Percentiles rank a stretch among this genome's conserved stretches.
phyloP scores from a whole-genome alignment of 2,888 invertebrate species.

The Drosophila meridionalis region DNA sequence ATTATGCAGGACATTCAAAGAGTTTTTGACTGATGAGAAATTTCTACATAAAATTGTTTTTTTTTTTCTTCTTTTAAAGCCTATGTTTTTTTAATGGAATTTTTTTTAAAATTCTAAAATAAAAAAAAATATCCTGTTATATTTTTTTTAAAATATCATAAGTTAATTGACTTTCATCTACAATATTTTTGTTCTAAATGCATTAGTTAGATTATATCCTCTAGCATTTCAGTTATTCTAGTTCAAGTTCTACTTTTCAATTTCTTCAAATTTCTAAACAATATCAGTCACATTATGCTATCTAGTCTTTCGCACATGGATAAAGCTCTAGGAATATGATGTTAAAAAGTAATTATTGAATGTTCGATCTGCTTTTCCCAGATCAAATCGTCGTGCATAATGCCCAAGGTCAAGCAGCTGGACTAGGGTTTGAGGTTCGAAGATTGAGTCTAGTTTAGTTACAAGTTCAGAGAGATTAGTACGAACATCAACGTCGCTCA shows the following conservation, averaged over 20 bases:
- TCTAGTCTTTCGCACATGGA: not conserved
- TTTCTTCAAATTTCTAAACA: not conserved
- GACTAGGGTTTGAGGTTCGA: slow-evolving; percentile 3
- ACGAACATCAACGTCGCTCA: slow-evolving; percentile 91
- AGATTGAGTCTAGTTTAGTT: slow-evolving; percentile 56
- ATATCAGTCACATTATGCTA: not conserved
- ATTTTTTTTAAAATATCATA: no score
- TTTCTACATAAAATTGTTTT: no score
- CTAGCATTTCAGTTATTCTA: no score
- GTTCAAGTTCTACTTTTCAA: not conserved
- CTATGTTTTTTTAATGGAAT: no score
- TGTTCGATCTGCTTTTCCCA: no score
- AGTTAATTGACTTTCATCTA: no score
- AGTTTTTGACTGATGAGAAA: not conserved
- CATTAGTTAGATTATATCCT: no score
- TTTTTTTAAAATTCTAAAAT: no score
- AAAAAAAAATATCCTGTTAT: no score
- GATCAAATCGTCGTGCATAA: slow-evolving; percentile 19
- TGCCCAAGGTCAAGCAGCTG: not conserved
- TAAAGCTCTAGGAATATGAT: no score
- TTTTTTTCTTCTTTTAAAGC: no score
- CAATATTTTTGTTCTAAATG: no score
- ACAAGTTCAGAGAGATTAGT: slow-evolving; percentile 78
- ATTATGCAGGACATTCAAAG: slow-evolving; percentile 11
- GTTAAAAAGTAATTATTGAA: not conserved